Evolutionary conservation across 2,797 vertebrate species (phyloP), one percentile per base, ranked within the genome.

Genomic region (Fringilla coelebs): DNA sequence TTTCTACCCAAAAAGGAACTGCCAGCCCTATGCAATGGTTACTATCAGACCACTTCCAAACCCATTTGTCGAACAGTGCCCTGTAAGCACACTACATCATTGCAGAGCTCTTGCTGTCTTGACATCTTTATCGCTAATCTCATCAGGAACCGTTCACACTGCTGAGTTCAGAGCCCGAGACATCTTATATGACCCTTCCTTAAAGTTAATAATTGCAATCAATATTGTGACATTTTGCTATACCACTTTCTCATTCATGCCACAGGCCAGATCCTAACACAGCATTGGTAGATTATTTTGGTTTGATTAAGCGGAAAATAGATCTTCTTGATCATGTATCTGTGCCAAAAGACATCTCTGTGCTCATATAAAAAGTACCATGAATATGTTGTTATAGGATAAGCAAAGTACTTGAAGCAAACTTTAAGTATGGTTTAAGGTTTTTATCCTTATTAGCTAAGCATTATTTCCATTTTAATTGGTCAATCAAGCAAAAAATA

Each of bases 181-280:
- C 76, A 80, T 57, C 63, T 91, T 32, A 68, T 22, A 70, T 26
- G 88, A 94, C 89, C 76, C 92, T 71, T 94, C 94, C 90, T 63
- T 88, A 92, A 89, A 94, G 81, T 91, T 84, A 94, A 86, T 95
- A 96, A 92, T 28, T 5, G 57, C 77, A 89, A 96, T 95, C 94
- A 96, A 96, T 94, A 96, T 21, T 88, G 81, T 94, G 96, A 97
- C 90, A 93, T 89, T 95, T 87, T 75, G 71, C 1, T 11, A 94
- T 48, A 94, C 26, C 82, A 72, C 60, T 77, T 90, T 77, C 13
- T 55, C 67, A 71, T 78, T 94, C 75, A 41, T 65, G 92, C 70
- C 91, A 90, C 88, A 89, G 91, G 86, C 80, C 63, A 89, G 75
- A 92, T 75, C 62, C 58, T 83, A 89, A 86, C 58, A 88, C 48